Conservation (phyloP, 1,140 invertebrate genomes). For the Drosophila sp. region DNA sequence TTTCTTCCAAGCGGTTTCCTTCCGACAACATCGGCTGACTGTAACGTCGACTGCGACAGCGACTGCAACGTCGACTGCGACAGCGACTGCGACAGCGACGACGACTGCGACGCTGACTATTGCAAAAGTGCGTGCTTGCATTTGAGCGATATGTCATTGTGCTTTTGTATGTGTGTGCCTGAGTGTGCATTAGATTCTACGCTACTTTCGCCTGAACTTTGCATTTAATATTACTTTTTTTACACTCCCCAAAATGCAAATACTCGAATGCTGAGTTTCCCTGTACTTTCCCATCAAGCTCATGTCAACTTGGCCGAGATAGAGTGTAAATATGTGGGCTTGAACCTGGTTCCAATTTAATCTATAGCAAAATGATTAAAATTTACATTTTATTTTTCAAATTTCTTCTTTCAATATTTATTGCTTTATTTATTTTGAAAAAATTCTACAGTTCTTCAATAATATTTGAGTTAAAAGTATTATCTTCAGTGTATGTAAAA, state of each 20-base stretch:
- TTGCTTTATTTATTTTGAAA: not conserved
- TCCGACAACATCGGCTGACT: conserved; percentile 58
- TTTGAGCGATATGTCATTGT: conserved; percentile 62
- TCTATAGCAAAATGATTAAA: too few species aligned
- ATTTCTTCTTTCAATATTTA: not conserved
- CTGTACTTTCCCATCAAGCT: too few species aligned
- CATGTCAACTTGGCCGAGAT: too few species aligned
- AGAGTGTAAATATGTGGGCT: too few species aligned
- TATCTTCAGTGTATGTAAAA: conserved; percentile 35
- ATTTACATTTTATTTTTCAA: too few species aligned
- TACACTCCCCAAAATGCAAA: conserved; percentile 41
- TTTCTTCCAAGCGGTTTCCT: conserved; percentile 79
- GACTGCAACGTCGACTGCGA: conserved; percentile 32
- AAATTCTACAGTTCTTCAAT: not conserved
- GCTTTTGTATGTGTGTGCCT: conserved; percentile 26
- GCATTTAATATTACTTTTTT: conserved; percentile 36
- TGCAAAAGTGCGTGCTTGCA: conserved; percentile 79
- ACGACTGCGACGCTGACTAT: conserved; percentile 47
- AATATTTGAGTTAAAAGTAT: not conserved
- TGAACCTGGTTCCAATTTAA: too few species aligned
- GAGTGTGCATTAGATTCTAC: conserved; percentile 47
- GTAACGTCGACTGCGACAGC: conserved; percentile 17
- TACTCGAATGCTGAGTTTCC: not conserved
- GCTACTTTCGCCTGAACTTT: conserved; percentile 44
- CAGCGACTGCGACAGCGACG: conserved; percentile 1